Percentiles rank a stretch among this genome's conserved stretches.
Evolutionary conservation across 2,797 vertebrate species (phyloP).

Genomic region (Cyprinodon diabolis): DNA sequence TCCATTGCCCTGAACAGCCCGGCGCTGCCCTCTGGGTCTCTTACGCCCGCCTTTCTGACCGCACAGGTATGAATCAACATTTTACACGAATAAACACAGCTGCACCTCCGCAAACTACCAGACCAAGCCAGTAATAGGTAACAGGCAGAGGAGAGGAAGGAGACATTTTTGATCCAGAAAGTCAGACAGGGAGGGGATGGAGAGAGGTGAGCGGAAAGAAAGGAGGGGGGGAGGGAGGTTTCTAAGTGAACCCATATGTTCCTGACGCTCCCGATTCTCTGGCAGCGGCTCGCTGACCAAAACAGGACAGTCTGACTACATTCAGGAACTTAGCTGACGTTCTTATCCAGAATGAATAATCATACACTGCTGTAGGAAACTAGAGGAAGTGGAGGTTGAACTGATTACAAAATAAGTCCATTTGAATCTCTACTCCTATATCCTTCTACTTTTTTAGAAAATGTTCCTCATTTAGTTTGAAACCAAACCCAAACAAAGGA

Average conservation of each 20-base stretch:
- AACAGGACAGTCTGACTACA: constrained; percentile 56
- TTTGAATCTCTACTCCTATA: background rate
- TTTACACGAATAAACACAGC: background rate
- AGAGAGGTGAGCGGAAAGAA: constrained; percentile 63
- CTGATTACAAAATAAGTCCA: background rate
- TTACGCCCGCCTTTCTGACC: constrained; percentile 92
- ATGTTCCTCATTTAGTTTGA: background rate
- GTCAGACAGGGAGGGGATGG: constrained; percentile 55
- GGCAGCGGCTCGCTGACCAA: constrained; percentile 65
- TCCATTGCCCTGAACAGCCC: constrained; percentile 94
- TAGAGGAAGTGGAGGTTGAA: constrained; percentile 6
- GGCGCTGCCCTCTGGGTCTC: constrained; percentile 89
- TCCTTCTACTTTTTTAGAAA: background rate
- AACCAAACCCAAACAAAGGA: background rate
- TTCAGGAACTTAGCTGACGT: constrained; percentile 42
- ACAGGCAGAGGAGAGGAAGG: constrained; percentile 3
- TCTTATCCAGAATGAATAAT: constrained; percentile 43
- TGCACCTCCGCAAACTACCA: constrained; percentile 37
- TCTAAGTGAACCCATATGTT: constrained; percentile 84
- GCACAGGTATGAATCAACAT: constrained; percentile 83
- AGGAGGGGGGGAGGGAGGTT: constrained; percentile 56
- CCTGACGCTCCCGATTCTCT: constrained; percentile 67
- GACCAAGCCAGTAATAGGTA: constrained; percentile 4
- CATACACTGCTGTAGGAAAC: constrained; percentile 39
- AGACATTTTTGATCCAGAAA: constrained; percentile 31